These are phyloP conservation scores for Drosophila prosaltans DNA, from an alignment of 1,140 invertebrate species.

Conservation along the genomic window DNA sequence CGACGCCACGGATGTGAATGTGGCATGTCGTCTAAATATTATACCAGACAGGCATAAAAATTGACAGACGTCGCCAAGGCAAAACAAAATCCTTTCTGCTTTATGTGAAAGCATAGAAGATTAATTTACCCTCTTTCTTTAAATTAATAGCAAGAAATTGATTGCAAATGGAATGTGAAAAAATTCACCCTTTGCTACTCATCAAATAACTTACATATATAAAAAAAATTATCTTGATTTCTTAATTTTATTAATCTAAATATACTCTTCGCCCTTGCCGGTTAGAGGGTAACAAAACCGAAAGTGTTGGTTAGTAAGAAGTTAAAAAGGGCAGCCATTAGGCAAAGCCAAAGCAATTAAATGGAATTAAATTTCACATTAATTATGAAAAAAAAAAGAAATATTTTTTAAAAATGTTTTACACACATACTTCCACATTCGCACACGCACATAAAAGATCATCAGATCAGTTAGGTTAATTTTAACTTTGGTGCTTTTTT, in stretches of 20 bases:
- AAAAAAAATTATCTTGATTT: too few species aligned
- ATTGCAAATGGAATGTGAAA: too few species aligned
- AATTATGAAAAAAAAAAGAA: constrained; percentile 51
- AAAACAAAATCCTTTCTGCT: constrained; percentile 52
- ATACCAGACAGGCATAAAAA: constrained; percentile 73
- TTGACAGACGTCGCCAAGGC: constrained; percentile 74
- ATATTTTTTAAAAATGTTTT: neutral
- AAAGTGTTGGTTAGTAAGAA: constrained; percentile 47
- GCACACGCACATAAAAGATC: constrained; percentile 17
- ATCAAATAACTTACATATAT: too few species aligned
- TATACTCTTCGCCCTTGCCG: neutral
- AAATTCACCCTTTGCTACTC: neutral
- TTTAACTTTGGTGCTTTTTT: constrained; percentile 29
- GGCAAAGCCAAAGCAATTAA: constrained; percentile 61
- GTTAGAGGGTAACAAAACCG: constrained; percentile 39
- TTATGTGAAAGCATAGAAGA: constrained; percentile 34
- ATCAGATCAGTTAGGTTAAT: constrained; percentile 38
- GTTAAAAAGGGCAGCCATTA: constrained; percentile 25
- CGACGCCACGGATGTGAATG: constrained; percentile 60
- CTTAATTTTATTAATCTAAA: neutral
- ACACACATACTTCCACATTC: neutral
- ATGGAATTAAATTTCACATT: constrained; percentile 73
- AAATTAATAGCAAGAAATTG: too few species aligned
- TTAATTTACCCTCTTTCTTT: neutral
- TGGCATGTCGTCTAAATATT: constrained; percentile 72